phyloP scores from a whole-genome alignment of 2,113 vertebrate genomes.

The Gallinago media region DNA sequence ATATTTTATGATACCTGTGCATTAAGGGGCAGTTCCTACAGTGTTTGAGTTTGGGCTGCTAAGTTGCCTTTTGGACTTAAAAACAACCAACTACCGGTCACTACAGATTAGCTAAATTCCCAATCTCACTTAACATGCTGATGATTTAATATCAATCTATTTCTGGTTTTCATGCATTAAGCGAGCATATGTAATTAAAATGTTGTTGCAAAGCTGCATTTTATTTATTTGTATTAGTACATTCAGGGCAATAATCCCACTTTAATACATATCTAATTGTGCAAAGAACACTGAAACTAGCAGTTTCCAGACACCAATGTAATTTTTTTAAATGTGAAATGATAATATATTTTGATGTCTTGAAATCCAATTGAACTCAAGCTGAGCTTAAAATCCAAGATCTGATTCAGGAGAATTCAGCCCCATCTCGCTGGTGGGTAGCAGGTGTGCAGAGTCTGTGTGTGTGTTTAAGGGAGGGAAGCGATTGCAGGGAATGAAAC shows the following conservation, averaged over 20 bases:
- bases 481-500: constrained; percentile 19
- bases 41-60: constrained; percentile 20
- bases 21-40: constrained; percentile 21
- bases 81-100: background rate
- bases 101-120: background rate
- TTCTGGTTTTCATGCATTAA: background rate
- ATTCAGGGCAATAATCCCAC: background rate
- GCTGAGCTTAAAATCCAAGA: constrained; percentile 1
- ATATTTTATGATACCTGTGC: constrained; percentile 60
- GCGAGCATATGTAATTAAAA: background rate
- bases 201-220: background rate
- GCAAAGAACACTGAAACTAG: background rate
- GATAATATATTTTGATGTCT: background rate
- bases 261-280: background rate
- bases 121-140: background rate
- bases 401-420: constrained; percentile 1
- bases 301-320: background rate
- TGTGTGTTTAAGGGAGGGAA: background rate
- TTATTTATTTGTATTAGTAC: background rate
- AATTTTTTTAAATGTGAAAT: constrained; percentile 9
- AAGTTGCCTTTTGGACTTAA: constrained; percentile 17
- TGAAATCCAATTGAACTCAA: constrained; percentile 23
- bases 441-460: constrained; percentile 21
- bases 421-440: constrained; percentile 30
- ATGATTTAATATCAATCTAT: background rate